Conservation (phyloP, 2,888 invertebrate genomes). For the Pachydiplax longipennis region DNA sequence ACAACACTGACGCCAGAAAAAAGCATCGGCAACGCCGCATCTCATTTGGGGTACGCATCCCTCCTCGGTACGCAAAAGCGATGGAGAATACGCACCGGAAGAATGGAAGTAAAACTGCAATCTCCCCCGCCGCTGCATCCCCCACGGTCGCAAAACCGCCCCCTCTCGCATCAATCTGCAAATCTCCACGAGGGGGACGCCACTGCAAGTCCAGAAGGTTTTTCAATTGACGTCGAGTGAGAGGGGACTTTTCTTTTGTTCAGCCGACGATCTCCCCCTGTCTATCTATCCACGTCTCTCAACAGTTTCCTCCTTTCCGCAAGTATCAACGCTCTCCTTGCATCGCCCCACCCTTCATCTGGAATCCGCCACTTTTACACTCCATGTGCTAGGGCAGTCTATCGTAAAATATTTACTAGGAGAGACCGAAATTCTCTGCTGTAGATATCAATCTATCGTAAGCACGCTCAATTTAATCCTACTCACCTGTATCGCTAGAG, state of each 20-base stretch:
- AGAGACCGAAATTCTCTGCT: too few species aligned
- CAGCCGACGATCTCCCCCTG: not conserved
- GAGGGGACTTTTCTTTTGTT: not conserved
- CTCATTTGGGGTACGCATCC: not conserved
- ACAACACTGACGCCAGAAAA: not conserved
- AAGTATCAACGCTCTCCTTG: too few species aligned
- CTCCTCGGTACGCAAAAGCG: not conserved
- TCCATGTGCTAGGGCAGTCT: too few species aligned
- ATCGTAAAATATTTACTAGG: too few species aligned
- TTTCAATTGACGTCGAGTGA: not conserved
- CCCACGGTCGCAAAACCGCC: not conserved
- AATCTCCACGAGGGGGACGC: not conserved
- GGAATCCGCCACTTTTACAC: too few species aligned
- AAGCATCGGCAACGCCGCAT: not conserved
- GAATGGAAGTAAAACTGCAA: not conserved
- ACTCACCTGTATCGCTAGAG: too few species aligned
- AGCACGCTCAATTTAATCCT: too few species aligned
- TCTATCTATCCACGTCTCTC: too few species aligned
- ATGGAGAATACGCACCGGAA: not conserved
- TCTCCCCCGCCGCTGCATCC: not conserved
- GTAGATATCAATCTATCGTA: too few species aligned
- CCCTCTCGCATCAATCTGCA: not conserved
- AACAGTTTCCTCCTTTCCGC: too few species aligned
- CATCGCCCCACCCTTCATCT: too few species aligned
- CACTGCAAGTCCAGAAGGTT: constrained; percentile 1